Percentiles rank a stretch among this genome's conserved stretches.
Evolutionary conservation across 2,888 invertebrate genomes (phyloP).

Genomic region (Aphrophora alni): DNA sequence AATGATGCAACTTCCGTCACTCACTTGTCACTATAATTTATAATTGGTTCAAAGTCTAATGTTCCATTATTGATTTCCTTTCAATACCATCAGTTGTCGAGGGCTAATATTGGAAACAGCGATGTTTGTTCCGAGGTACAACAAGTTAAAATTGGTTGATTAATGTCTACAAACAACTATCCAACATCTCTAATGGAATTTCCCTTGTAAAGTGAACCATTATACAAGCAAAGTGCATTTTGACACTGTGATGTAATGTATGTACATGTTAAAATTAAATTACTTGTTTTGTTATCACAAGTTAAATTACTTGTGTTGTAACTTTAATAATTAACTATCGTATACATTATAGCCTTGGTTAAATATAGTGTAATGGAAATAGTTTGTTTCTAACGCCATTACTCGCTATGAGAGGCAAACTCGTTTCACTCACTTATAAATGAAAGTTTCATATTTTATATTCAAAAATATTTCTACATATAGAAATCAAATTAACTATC

Average conservation of each 20-base stretch:
- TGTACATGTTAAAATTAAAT: background rate
- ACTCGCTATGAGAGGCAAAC: too few species aligned
- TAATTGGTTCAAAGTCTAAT: background rate
- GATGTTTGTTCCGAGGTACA: background rate
- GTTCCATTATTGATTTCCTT: background rate
- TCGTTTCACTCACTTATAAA: too few species aligned
- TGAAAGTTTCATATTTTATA: too few species aligned
- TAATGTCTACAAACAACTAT: background rate
- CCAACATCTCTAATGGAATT: background rate
- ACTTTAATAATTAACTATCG: background rate
- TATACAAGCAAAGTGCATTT: background rate
- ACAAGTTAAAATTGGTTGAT: background rate
- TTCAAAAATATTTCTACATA: too few species aligned
- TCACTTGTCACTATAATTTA: background rate
- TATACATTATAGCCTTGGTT: too few species aligned
- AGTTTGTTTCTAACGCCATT: too few species aligned
- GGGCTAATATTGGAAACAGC: background rate
- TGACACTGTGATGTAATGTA: background rate
- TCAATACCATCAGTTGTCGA: background rate
- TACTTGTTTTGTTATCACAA: background rate
- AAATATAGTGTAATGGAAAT: too few species aligned
- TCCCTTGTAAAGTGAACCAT: background rate
- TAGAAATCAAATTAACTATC: too few species aligned
- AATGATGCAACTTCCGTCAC: too few species aligned
- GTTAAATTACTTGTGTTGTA: too few species aligned